A percentile compares a stretch with the other conserved stretches of the same genome.
Conservation (phyloP, 1,140 invertebrate genomes). For the Theocolax elegans region DNA sequence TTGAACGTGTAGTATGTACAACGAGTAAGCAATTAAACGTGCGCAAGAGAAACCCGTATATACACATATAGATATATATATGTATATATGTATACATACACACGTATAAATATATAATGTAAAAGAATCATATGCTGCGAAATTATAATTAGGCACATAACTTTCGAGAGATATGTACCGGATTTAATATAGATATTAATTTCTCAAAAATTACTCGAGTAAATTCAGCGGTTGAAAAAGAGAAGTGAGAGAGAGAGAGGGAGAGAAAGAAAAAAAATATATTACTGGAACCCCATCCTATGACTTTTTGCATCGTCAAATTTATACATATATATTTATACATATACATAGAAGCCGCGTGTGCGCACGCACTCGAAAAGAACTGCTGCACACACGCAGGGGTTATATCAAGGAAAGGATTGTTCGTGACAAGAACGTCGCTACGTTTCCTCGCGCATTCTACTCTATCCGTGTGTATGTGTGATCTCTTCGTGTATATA, state of each 20-base stretch:
- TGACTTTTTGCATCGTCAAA: slow-evolving; percentile 6
- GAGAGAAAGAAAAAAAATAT: too few relatives aligned
- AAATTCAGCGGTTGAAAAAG: slow-evolving; percentile 11
- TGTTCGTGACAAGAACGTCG: slow-evolving; percentile 54
- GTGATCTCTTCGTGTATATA: too few relatives aligned
- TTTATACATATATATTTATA: too few relatives aligned
- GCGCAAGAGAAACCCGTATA: too few relatives aligned
- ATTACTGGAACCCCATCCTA: background rate
- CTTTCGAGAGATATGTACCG: background rate
- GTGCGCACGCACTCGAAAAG: background rate
- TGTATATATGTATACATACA: too few relatives aligned
- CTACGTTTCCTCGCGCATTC: slow-evolving; percentile 48
- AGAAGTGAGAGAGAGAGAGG: too few relatives aligned
- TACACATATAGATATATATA: too few relatives aligned
- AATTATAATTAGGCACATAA: background rate
- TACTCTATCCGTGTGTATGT: too few relatives aligned
- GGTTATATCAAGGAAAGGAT: slow-evolving; percentile 51
- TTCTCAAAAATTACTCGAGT: slow-evolving; percentile 2
- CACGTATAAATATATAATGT: too few relatives aligned
- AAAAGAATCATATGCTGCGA: too few relatives aligned
- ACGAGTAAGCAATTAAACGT: too few relatives aligned
- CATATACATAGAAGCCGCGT: slow-evolving; percentile 10
- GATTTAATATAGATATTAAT: slow-evolving; percentile 32
- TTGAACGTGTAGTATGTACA: too few relatives aligned
- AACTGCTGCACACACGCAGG: background rate